Evolutionary conservation across 2,797 vertebrate species (phyloP).

Genomic region (Oreortyx pictus): DNA sequence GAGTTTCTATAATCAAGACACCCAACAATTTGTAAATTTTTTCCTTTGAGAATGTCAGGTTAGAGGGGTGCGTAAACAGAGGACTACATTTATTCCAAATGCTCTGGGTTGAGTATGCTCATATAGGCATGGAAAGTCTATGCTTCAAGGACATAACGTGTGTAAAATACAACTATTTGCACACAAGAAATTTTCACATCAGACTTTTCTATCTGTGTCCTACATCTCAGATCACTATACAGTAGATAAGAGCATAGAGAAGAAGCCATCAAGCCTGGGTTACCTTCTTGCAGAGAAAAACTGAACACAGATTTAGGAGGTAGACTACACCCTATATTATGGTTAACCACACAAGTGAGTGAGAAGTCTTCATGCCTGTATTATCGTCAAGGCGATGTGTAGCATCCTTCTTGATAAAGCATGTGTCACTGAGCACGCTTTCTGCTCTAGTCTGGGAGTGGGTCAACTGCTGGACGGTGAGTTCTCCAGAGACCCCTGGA

Average conservation of each 20-base stretch:
- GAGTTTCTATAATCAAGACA: neutral
- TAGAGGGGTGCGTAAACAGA: neutral
- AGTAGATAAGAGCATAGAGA: neutral
- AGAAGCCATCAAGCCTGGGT: neutral
- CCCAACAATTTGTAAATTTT: neutral
- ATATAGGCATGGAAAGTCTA: neutral
- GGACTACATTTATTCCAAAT: neutral
- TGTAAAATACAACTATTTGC: neutral
- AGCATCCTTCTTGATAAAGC: constrained; percentile 5
- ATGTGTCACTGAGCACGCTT: neutral
- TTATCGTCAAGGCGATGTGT: neutral
- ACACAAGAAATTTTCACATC: neutral
- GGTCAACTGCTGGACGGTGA: neutral
- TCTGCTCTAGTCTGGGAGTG: neutral
- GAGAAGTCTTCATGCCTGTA: neutral
- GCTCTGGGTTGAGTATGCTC: neutral
- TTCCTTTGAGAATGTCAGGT: neutral
- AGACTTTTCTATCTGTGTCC: neutral
- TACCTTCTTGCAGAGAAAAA: neutral
- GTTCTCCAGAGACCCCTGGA: neutral
- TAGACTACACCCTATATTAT: neutral
- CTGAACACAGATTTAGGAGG: neutral
- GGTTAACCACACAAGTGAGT: neutral
- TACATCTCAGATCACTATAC: neutral
- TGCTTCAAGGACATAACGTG: neutral